Base-by-base conservation (phyloP, 1,140 invertebrate genomes). In the Aricia agestis region DNA sequence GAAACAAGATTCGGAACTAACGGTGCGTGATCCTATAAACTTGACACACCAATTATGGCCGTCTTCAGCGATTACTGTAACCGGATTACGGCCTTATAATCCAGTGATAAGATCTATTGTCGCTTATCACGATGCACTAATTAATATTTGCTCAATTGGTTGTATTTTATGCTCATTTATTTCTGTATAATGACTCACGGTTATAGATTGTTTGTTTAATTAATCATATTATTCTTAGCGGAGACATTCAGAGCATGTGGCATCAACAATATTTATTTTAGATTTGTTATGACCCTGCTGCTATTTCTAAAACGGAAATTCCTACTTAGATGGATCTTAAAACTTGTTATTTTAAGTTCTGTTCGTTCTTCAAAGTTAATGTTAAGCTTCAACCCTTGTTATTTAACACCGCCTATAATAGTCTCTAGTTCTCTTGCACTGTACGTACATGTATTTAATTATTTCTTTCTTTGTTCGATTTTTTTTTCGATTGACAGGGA, bases 21-120 rank as follows among this genome's bases (percentile, higher is more conserved):
- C 76, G 76, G 76, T 73, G 70, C 69, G 71, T 68, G 72, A 71
- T 17, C 73, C 68, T 71, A 71, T 76, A 72, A 74, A 77, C 75
- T 74, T 77, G 75, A 74, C 73, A 74, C 68, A 72, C 70, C 45
- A 52, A 52, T 52, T 52, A 52, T 9, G 6, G 36, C 36, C 5
- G 36, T 36, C 36, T 36, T 36, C 45, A 13, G 45, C 13, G 45
- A 52, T 52, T 9, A 52, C 45, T 52, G 45, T 52, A 52, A 52
- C 10, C 13, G 45, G 45, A 52, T 13, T 52, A 52, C 11, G 11
- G 4, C 45, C 13, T 9, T 52, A 52, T 52, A 11, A 15, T 52
- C 11, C 13, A 52, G 45, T 13, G 45, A 52, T 52, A 52, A 52
- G 45, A 52, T 52, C 45, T 11, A 52, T 52, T 4, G 13, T 52